Conservation (phyloP, 2,888 invertebrate species). For the Tenthredo mesomela region DNA sequence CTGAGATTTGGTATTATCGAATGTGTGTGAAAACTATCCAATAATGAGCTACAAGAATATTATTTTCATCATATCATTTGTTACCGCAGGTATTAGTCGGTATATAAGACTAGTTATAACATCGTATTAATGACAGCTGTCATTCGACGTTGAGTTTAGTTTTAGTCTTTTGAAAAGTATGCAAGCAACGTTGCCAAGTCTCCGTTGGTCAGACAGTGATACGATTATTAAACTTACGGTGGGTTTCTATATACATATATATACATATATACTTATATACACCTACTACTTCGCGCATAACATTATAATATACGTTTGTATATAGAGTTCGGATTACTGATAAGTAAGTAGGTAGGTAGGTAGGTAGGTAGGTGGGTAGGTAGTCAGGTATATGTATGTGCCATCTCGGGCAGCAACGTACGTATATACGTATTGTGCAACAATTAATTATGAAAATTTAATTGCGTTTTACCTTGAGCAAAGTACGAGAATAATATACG, state of each 20-base stretch:
- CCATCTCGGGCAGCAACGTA: constrained; percentile 46
- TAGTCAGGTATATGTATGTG: constrained; percentile 24
- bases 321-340: constrained; percentile 32
- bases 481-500: constrained; percentile 65
- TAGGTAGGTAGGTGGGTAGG: neutral
- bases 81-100: neutral
- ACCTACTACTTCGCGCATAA: constrained; percentile 3
- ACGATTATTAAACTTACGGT: constrained; percentile 28
- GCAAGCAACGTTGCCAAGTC: constrained; percentile 47
- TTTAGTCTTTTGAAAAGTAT: neutral
- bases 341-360: constrained; percentile 14
- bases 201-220: neutral
- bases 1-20: no score
- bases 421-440: constrained; percentile 69
- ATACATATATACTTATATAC: neutral
- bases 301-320: neutral
- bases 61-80: neutral
- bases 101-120: constrained; percentile 8
- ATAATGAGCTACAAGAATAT: no score
- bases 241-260: neutral
- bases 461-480: constrained; percentile 69
- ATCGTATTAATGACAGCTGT: constrained; percentile 37
- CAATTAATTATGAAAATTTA: constrained; percentile 70
- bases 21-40: no score
- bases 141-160: constrained; percentile 28